Percentiles rank a stretch among this genome's conserved stretches.
phyloP scores from a whole-genome alignment of 2,113 vertebrate species.

The Eonycteris spelaea region DNA sequence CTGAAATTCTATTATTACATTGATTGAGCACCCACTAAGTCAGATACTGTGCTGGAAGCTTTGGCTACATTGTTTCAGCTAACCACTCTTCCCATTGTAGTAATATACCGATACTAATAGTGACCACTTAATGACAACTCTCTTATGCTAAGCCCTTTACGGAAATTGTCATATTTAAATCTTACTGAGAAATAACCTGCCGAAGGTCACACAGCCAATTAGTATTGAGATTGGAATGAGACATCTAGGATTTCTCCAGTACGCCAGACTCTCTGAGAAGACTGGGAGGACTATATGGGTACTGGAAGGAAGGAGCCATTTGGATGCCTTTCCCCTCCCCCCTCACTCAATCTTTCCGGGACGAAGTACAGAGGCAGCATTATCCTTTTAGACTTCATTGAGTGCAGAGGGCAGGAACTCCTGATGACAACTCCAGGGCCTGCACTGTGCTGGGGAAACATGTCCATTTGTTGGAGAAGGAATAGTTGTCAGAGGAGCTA shows the following conservation, averaged over 20 bases:
- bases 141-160: not conserved
- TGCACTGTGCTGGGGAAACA: not conserved
- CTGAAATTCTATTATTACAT: not conserved
- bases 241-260: not conserved
- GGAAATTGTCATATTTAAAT: not conserved
- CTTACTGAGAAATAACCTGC: not conserved
- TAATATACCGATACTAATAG: not conserved
- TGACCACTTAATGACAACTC: not conserved
- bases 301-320: not conserved
- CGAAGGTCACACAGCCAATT: not conserved
- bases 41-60: not conserved
- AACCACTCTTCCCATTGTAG: not conserved
- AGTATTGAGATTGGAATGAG: not conserved
- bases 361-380: not conserved
- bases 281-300: not conserved
- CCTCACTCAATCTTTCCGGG: not conserved
- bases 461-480: not conserved
- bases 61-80: not conserved
- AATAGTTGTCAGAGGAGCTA: not conserved
- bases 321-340: not conserved
- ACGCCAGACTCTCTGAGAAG: not conserved
- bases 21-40: not conserved
- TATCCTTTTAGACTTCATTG: not conserved
- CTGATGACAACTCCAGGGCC: not conserved
- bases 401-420: not conserved